phyloP scores from a whole-genome alignment of 1,140 invertebrate genomes.

The Drosophila ficusphila region DNA sequence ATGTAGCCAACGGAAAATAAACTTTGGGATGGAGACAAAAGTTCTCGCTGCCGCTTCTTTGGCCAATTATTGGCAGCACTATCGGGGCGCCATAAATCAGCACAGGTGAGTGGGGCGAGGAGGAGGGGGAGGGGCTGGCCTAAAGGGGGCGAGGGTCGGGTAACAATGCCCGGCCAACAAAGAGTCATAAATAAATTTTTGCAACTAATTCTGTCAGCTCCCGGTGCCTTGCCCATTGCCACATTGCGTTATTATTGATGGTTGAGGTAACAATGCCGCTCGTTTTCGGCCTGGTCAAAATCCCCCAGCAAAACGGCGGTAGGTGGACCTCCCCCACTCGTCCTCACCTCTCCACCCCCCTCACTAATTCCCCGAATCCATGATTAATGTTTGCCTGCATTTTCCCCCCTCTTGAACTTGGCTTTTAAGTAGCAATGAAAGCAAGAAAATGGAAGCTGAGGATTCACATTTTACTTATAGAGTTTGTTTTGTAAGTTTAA shows the following conservation, averaged over 20 bases:
- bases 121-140: neutral
- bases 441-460: neutral
- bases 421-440: slow-evolving; percentile 11
- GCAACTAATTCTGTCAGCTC: slow-evolving; percentile 77
- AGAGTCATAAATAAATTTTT: slow-evolving; percentile 79
- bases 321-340: slow-evolving; percentile 6
- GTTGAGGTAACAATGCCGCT: slow-evolving; percentile 57
- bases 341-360: neutral
- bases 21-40: slow-evolving; percentile 38
- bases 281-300: slow-evolving; percentile 35
- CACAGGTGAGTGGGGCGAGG: slow-evolving; percentile 22
- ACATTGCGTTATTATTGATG: slow-evolving; percentile 80
- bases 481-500: no score
- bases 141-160: neutral
- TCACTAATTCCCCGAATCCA: slow-evolving; percentile 21
- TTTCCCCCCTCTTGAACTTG: neutral
- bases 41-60: slow-evolving; percentile 20
- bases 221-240: slow-evolving; percentile 54
- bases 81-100: slow-evolving; percentile 54
- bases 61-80: slow-evolving; percentile 59
- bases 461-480: neutral
- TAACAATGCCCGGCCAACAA: slow-evolving; percentile 57
- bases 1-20: slow-evolving; percentile 2
- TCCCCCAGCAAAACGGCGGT: neutral
- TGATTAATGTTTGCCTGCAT: slow-evolving; percentile 57